Evolutionary conservation across 2,888 invertebrate species (phyloP).

Genomic region (Oxytorus armatus): DNA sequence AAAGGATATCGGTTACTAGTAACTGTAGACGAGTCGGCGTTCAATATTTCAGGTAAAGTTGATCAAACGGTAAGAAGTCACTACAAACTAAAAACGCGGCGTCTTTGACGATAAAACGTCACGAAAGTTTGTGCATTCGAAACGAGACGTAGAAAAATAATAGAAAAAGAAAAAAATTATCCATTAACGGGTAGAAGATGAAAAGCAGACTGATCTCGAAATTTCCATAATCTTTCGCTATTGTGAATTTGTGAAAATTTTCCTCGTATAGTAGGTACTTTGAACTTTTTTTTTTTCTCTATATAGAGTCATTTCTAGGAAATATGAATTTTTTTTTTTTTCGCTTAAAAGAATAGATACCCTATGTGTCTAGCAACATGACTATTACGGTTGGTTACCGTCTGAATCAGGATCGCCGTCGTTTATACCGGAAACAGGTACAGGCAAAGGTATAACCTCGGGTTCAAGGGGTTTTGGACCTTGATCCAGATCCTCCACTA

Average conservation of each 20-base stretch:
- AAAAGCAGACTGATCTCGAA: not conserved
- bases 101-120: no score
- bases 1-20: not conserved
- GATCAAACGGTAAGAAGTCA: no score
- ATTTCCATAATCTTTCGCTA: conserved; percentile 9
- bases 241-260: conserved; percentile 9
- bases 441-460: conserved; percentile 77
- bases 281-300: conserved; percentile 39
- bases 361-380: conserved; percentile 59
- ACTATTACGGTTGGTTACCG: conserved; percentile 80
- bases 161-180: not conserved
- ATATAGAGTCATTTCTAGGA: conserved; percentile 22
- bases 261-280: conserved; percentile 6
- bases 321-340: conserved; percentile 21
- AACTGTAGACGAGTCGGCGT: not conserved
- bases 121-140: not conserved
- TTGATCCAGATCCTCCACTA: conserved; percentile 81
- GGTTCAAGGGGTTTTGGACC: conserved; percentile 79
- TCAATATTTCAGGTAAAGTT: not conserved
- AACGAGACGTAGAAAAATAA: not conserved
- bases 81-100: no score
- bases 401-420: conserved; percentile 82
- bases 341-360: conserved; percentile 28
- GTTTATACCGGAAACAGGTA: conserved; percentile 66
- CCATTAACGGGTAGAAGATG: not conserved